phyloP scores from a whole-genome alignment of 2,888 invertebrate genomes.

The Drosophila barbarae region DNA sequence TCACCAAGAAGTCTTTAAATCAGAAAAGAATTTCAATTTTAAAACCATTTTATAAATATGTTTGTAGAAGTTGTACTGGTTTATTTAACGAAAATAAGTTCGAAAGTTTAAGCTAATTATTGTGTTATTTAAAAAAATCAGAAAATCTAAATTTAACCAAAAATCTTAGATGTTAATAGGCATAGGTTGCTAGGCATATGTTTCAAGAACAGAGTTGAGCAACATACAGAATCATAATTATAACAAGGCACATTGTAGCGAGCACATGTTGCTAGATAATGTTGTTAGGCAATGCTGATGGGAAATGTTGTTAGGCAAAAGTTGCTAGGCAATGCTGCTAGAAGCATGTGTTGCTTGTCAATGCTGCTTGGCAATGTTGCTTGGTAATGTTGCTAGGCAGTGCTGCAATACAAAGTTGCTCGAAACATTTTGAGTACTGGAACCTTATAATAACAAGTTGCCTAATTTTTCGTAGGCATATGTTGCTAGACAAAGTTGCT shows the following conservation, averaged over 20 bases:
- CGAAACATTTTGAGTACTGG: too few species aligned
- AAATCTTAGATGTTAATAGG: not conserved
- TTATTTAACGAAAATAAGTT: too few species aligned
- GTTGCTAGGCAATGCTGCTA: not conserved
- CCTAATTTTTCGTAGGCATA: too few species aligned
- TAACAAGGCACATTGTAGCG: too few species aligned
- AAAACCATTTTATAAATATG: not conserved
- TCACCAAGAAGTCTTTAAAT: not conserved
- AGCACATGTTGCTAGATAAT: not conserved
- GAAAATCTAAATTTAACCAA: not conserved
- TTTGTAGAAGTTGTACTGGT: not conserved
- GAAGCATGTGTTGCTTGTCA: not conserved
- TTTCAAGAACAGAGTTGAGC: not conserved
- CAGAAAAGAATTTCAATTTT: too few species aligned
- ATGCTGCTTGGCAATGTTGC: too few species aligned
- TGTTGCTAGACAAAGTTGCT: not conserved
- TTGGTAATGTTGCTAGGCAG: not conserved
- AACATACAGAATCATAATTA: too few species aligned
- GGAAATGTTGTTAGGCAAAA: too few species aligned
- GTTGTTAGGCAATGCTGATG: not conserved
- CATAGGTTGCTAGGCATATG: not conserved
- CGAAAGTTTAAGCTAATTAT: not conserved
- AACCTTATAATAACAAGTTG: too few species aligned
- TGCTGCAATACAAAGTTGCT: too few species aligned
- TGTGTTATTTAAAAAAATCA: too few species aligned